phyloP scores from a whole-genome alignment of 2,888 invertebrate species.

The Lapara coniferarum region DNA sequence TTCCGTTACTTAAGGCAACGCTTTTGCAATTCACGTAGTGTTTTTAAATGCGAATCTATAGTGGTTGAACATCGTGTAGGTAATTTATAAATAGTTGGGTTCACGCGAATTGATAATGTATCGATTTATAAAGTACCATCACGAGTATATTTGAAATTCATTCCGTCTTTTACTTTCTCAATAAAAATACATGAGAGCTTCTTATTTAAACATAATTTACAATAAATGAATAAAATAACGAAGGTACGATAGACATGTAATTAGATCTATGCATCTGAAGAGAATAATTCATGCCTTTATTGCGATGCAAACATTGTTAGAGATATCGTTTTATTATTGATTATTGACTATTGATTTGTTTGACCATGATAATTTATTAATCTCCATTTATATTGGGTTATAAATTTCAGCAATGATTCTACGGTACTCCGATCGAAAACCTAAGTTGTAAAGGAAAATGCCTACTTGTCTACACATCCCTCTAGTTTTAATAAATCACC shows the following conservation, averaged over 20 bases:
- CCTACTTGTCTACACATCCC: too few relatives aligned
- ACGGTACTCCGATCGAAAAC: too few relatives aligned
- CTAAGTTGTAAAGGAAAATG: too few relatives aligned
- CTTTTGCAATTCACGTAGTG: conserved; percentile 13
- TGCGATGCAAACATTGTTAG: not conserved
- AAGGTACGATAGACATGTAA: not conserved
- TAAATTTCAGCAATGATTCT: not conserved
- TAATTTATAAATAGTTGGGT: conserved; percentile 25
- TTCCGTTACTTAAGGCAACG: conserved; percentile 1
- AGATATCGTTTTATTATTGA: not conserved
- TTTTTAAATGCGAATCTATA: conserved; percentile 14
- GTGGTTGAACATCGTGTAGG: not conserved
- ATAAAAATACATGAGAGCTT: conserved; percentile 16
- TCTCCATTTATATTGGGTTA: not conserved
- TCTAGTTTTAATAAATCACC: too few relatives aligned
- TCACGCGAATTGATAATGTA: conserved; percentile 49
- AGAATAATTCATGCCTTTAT: not conserved
- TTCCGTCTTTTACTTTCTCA: conserved; percentile 23
- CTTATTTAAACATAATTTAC: conserved; percentile 15
- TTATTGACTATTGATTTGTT: not conserved
- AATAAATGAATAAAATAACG: conserved; percentile 10
- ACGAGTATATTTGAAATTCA: conserved; percentile 24
- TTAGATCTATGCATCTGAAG: not conserved
- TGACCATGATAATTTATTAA: not conserved
- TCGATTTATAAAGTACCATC: conserved; percentile 37